Evolutionary conservation across 2,888 invertebrate genomes (phyloP), one percentile per base, ranked within the genome.

Genomic region (Callyntrura guangdongensis): DNA sequence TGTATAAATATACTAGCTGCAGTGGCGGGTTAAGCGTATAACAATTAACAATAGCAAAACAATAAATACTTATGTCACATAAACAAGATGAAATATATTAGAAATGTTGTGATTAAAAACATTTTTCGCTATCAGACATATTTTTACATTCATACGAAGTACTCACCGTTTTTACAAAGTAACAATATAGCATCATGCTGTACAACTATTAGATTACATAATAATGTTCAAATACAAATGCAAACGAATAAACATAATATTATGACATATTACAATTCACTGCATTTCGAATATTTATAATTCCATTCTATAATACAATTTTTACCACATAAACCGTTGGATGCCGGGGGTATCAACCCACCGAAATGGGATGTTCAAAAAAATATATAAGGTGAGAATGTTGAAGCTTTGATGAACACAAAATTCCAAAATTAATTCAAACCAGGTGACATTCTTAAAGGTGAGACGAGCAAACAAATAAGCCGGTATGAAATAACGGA

Each of bases 401-500:
- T 99, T 99, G 0, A 98, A 95, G 0, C 95, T 72, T 0, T 96
- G 83, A 95, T 97, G 97, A 93, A 96, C 96, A 0, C 97, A 0
- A 87, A 97, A 96, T 95, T 98, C 98, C 2, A 95, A 94, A 1
- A 96, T 94, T 1, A 97, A 94, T 27, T 96, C 95, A 94, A 93
- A 94, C 88, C 95, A 95, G 0, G 96, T 95, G 2, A 95, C 95
- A 4, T 96, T 95, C 89, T 95, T 95, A 81, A 96, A 95, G 91
- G 97, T 96, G 14, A 98, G 94, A 86, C 99, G 96, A 91, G 98
- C 96, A 83, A 99, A 95, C 45, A 99, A 95, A 94, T 97, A 99
- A 0, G 99, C 99, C 53, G 99, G 95, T 59, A 99, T 96, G 95
- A 99, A 99, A 95, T 99, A 99, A n/a, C 99, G 96, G 53, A 99